Conservation (phyloP, 1,140 invertebrate species). For the Propsilocerus akamusi region DNA sequence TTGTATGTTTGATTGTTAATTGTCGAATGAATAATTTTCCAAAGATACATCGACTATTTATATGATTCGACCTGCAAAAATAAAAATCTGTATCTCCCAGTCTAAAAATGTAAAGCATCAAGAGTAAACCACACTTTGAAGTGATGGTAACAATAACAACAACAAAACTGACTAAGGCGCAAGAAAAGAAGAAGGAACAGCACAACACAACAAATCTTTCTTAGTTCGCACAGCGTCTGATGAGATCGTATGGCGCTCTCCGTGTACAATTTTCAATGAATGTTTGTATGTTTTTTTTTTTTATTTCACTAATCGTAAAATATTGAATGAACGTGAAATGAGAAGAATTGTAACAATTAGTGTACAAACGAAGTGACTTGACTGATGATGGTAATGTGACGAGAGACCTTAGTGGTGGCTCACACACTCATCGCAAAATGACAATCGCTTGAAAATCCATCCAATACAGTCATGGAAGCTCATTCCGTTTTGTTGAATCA, state of each 20-base stretch:
- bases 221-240: no score
- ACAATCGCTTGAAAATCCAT: no score
- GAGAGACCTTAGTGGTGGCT: no score
- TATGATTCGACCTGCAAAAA: constrained; percentile 2
- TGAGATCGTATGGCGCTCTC: background rate
- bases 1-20: constrained; percentile 2
- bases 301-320: background rate
- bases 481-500: no score
- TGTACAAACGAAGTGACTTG: no score
- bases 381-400: no score
- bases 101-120: background rate
- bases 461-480: no score
- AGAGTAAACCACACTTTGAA: background rate
- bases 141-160: background rate
- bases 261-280: background rate
- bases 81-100: background rate
- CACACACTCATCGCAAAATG: no score
- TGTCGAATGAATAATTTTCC: background rate
- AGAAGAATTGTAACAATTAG: constrained; percentile 1
- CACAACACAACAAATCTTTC: no score
- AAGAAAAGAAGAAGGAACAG: background rate
- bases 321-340: background rate
- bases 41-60: constrained; percentile 2
- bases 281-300: background rate
- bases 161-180: background rate